phyloP scores from a whole-genome alignment of 1,140 invertebrate genomes.

The Heterodera schachtii region DNA sequence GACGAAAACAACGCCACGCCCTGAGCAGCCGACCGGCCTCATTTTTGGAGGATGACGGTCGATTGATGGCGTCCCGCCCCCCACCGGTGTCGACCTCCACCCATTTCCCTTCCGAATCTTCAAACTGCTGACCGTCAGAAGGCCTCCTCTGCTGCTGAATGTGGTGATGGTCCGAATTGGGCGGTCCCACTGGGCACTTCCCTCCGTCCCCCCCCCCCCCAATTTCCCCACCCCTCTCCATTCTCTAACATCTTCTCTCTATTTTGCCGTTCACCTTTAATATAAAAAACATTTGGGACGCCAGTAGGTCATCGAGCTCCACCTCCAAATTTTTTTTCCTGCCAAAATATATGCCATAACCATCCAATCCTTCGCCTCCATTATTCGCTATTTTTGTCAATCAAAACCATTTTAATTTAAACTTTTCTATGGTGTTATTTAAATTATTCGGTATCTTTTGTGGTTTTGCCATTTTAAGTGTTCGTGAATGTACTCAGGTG shows the following conservation, averaged over 20 bases:
- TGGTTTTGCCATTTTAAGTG: background rate
- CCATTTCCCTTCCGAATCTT: background rate
- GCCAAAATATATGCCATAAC: background rate
- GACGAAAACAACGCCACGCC: constrained; percentile 13
- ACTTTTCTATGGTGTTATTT: too few relatives aligned
- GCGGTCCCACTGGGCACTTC: constrained; percentile 7
- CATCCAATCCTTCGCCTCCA: background rate
- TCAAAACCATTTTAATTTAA: too few relatives aligned
- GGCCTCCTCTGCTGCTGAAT: background rate
- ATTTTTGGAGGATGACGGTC: background rate
- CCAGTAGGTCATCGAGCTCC: background rate
- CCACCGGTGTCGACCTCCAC: background rate
- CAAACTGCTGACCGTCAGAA: background rate
- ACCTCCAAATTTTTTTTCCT: background rate
- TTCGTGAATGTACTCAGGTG: constrained; percentile 7
- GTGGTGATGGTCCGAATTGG: background rate
- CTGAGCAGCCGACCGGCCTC: constrained; percentile 5
- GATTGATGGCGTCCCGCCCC: background rate
- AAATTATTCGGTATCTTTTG: background rate
- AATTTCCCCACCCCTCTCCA: background rate
- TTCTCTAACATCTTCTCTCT: background rate
- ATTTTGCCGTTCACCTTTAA: background rate
- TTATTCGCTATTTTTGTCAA: background rate
- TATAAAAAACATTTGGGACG: background rate
- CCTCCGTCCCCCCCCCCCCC: background rate